A percentile compares a stretch with the other conserved stretches of the same genome.
phyloP scores from a whole-genome alignment of 2,888 invertebrate genomes.

The Drosophila greeni region DNA sequence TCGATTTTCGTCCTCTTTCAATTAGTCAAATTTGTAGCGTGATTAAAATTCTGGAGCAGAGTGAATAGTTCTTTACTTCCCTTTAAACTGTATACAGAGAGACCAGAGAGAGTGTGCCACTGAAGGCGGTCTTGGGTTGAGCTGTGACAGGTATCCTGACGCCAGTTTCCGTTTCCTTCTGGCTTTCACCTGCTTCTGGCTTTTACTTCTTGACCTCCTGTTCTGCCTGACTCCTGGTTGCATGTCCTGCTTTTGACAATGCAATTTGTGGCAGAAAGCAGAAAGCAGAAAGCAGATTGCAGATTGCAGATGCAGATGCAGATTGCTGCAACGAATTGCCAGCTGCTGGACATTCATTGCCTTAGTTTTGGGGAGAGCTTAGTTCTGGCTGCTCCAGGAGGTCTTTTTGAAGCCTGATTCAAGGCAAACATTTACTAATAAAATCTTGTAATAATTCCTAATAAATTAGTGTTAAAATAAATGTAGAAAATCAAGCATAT shows the following conservation, averaged over 20 bases:
- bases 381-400: no score
- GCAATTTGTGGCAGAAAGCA: constrained; percentile 45
- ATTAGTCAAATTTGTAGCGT: constrained; percentile 35
- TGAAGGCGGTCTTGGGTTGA: no score
- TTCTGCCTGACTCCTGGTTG: constrained; percentile 18
- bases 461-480: background rate
- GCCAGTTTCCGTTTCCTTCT: background rate
- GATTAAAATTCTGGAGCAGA: constrained; percentile 26
- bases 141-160: background rate
- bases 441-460: no score
- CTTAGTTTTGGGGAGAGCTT: constrained; percentile 23
- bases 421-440: no score
- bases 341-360: constrained; percentile 45
- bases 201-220: background rate
- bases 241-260: constrained; percentile 50
- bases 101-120: background rate
- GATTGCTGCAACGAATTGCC: constrained; percentile 1
- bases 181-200: background rate
- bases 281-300: constrained; percentile 6
- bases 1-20: constrained; percentile 34
- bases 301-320: constrained; percentile 5
- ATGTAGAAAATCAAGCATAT: no score
- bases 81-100: no score
- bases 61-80: constrained; percentile 15
- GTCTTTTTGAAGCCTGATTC: no score